Conservation (phyloP, 1,140 invertebrate species). For the Drosophila baimaii region DNA sequence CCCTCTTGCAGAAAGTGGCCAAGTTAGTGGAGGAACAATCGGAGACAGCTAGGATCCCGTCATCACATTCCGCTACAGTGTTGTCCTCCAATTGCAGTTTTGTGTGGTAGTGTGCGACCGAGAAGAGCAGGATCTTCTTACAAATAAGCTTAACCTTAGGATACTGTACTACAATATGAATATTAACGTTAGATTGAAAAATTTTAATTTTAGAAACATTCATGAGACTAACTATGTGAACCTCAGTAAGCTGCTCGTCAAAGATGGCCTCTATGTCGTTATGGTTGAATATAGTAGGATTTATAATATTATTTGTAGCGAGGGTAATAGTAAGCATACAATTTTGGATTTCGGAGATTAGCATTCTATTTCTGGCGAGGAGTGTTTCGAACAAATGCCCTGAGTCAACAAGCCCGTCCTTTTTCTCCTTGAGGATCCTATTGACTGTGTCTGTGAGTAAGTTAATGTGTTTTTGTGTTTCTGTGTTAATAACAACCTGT, state of each 20-base stretch:
- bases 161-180: constrained; percentile 5
- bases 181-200: neutral
- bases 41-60: neutral
- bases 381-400: constrained; percentile 12
- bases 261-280: constrained; percentile 2
- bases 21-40: no score
- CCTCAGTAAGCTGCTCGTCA: neutral
- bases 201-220: constrained; percentile 3
- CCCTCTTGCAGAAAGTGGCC: constrained; percentile 5
- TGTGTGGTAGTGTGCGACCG: constrained; percentile 1
- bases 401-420: constrained; percentile 6
- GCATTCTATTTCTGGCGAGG: constrained; percentile 23
- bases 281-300: constrained; percentile 7
- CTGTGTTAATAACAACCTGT: constrained; percentile 5
- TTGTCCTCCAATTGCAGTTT: constrained; percentile 5
- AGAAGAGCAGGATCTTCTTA: constrained; percentile 10
- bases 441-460: constrained; percentile 15
- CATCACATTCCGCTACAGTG: constrained; percentile 6
- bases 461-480: constrained; percentile 25
- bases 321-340: constrained; percentile 24
- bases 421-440: constrained; percentile 21
- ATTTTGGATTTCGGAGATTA: constrained; percentile 36
- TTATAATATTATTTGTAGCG: constrained; percentile 12
- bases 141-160: constrained; percentile 10
- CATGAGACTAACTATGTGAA: neutral